phyloP scores from a whole-genome alignment of 2,888 invertebrate species.

The Molorchus minor region DNA sequence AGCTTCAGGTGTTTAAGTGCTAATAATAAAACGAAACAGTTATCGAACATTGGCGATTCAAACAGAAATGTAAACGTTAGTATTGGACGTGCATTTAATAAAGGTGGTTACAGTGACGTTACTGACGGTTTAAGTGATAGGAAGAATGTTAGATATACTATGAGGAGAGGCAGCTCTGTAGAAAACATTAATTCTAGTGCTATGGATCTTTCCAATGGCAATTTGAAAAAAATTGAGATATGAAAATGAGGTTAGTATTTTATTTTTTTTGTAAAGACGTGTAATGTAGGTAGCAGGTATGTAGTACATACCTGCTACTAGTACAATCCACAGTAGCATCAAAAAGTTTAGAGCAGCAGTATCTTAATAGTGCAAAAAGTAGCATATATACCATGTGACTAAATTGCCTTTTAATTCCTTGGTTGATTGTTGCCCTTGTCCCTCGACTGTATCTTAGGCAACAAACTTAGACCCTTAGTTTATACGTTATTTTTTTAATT shows the following conservation, averaged over 20 bases:
- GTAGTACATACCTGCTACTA: no score
- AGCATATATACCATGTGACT: no score
- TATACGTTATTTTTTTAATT: no score
- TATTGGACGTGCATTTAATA: slow-evolving; percentile 28
- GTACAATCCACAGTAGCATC: no score
- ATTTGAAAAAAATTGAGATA: slow-evolving; percentile 60
- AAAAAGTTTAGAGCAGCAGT: no score
- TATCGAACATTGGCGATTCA: slow-evolving; percentile 30
- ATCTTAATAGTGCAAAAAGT: no score
- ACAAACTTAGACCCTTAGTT: no score
- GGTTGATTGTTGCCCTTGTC: no score
- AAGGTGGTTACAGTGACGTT: slow-evolving; percentile 37
- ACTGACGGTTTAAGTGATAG: slow-evolving; percentile 38
- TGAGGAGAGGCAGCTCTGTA: slow-evolving; percentile 57
- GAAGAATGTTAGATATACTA: slow-evolving; percentile 33
- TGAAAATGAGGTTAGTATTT: slow-evolving; percentile 57
- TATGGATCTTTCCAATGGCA: slow-evolving; percentile 52
- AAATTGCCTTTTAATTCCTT: no score
- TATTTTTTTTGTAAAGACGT: slow-evolving; percentile 2
- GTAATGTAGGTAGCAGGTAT: neutral
- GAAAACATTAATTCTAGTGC: slow-evolving; percentile 57
- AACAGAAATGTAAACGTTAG: slow-evolving; percentile 30
- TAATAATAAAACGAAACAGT: slow-evolving; percentile 28
- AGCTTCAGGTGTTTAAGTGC: slow-evolving; percentile 12
- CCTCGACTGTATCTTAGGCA: no score